Evolutionary conservation across 2,797 vertebrate species (phyloP), one percentile per base, ranked within the genome.

Genomic region (Hippoglossus hippoglossus): DNA sequence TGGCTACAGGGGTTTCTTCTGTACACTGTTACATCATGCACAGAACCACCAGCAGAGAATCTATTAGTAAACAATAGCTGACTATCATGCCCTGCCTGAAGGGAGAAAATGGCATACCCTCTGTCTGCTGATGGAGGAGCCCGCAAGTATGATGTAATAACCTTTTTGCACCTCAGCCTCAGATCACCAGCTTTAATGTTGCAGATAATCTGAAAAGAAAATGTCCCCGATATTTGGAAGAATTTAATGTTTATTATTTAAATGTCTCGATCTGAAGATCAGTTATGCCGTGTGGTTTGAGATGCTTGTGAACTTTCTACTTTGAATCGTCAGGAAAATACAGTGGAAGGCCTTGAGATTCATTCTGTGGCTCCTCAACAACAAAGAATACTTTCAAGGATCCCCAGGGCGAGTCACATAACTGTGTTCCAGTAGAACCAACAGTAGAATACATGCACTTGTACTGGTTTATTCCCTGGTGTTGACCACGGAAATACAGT

Each of bases 21-120:
- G 39, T 46, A 55, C 28, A 44, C 22, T 41, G 24, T 75, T 69
- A 44, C 57, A 70, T 69, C 47, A 73, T 52, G 21, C 47, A 50
- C 41, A 44, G 64, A 57, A 25, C 26, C 34, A 76, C n/a, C 44
- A 54, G 53, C 57, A 70, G 24, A 62, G 31, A 67, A 51, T 53
- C 6, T 41, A 64, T 63, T 24, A 56, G 31, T 46, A 24, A 73
- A 73, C 41, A 76, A 73, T 52, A 50, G 74, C 52, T 31, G 60
- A 62, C 71, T 72, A 57, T 79, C 50, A 49, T 61, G 25, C 44
- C 21, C 49, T 52, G 71, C 47, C 64, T 31, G 4, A 15, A 58
- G 55, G 44, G 19, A 51, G 55, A 66, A 60, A 36, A 0, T 63
- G 5, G 19, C 49, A 76, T 39, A 64, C n/a, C 25, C 22, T 41